Evolutionary conservation across 2,888 invertebrate genomes (phyloP).

Genomic region (Synanthedon myopaeformis): DNA sequence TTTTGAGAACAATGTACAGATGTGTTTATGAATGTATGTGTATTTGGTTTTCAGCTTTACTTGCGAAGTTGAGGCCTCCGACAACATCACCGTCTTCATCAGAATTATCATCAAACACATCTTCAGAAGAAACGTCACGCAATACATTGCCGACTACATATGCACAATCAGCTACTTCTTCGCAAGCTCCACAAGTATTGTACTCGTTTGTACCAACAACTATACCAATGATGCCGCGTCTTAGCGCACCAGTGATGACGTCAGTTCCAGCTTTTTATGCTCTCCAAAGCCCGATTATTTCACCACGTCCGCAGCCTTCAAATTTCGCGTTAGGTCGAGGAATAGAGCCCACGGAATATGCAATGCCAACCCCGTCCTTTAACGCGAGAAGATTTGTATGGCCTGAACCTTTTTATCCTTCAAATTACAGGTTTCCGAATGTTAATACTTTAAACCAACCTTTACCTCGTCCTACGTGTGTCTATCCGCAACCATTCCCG

Average conservation of each 20-base stretch:
- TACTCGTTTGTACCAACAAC: conserved; percentile 13
- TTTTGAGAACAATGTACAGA: background rate
- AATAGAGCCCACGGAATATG: conserved; percentile 15
- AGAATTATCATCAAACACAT: conserved; percentile 14
- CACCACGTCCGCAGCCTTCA: background rate
- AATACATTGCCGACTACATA: conserved; percentile 19
- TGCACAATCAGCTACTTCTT: conserved; percentile 13
- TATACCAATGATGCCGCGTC: conserved; percentile 9
- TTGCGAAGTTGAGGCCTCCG: conserved; percentile 10
- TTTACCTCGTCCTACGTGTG: conserved; percentile 1
- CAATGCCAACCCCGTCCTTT: conserved; percentile 12
- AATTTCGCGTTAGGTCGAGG: conserved; percentile 10
- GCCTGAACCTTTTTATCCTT: background rate
- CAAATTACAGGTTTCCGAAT: conserved; percentile 5
- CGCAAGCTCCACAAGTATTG: conserved; percentile 11
- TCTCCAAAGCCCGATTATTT: background rate
- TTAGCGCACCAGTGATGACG: conserved; percentile 7
- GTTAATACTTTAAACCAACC: background rate
- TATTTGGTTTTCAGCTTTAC: conserved; percentile 9
- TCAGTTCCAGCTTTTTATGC: background rate
- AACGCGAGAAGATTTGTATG: conserved; percentile 8
- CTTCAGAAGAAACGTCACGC: conserved; percentile 22
- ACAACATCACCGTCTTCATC: conserved; percentile 12
- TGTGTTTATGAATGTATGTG: background rate
- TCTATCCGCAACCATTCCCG: conserved; percentile 4